Base-by-base conservation (phyloP, 2,888 invertebrate genomes). In the Gandaritis pyraliata region DNA sequence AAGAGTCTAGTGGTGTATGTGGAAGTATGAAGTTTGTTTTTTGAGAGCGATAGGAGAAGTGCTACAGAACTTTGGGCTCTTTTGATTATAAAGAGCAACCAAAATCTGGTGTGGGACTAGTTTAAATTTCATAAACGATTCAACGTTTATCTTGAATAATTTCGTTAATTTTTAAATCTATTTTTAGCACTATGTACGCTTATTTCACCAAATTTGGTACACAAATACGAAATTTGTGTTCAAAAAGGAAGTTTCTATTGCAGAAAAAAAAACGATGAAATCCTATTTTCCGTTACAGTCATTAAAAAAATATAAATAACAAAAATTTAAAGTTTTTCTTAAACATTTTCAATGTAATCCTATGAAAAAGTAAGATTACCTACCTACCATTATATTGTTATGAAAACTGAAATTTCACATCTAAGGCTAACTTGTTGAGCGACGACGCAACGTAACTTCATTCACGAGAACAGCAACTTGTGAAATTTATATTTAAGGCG, bases 401-500 rank as follows among this genome's bases (percentile, higher is more conserved):
- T 56, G 61, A 66, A 68, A 66, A 59, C 62, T 66, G 60, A 66
- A 78, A 83, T 81, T 82, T 80, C 55, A 36, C 55, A 58, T 63
- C 63, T 81, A 74, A 69, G 68, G 76, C 73, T 82, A 87, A 86
- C 88, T 89, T 87, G 85, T 89, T 85, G 87, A 86, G 82, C 81
- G 80, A 78, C 82, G 77, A 75, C 80, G 78, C 79, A 80, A 79
- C 80, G 79, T 86, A 87, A 88, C 85, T 87, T 81, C 82, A 85
- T 86, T 88, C 85, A 78, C 72, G 79, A 76, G 72, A 63, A 73
- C 64, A 72, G 79, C 76, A 87, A 89, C 82, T 88, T 86, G 80
- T 69, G 77, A 89, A 89, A 89, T 90, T 87, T 88, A 88, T 88
- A 88, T 88, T 88, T 89, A 87, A 90, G 85, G 82, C 83, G 79